Base-by-base conservation (phyloP, 2,113 vertebrate genomes). In the Oenanthe oenanthe region DNA sequence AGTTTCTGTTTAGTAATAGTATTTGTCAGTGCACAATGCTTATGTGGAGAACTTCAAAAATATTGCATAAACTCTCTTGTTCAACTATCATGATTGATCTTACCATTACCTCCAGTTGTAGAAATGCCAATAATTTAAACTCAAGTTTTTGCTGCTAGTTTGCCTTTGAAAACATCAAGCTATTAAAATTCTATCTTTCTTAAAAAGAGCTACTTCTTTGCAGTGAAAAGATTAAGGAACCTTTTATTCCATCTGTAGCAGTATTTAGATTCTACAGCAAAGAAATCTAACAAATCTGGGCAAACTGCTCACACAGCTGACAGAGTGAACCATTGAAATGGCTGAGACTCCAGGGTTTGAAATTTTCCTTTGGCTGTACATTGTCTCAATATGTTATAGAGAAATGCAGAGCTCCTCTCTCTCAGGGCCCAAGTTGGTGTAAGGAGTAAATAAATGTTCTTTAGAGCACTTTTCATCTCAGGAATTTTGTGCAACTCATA, bases 181-280 rank as follows among this genome's bases (percentile, higher is more conserved):
- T 68, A 79, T 73, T 68, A 26, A 25, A 82, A 57, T 76, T 89
- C 40, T 40, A 28, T 72, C 13, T 88, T 75, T 89, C 53, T 65
- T 80, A 77, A 93, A 75, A 68, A 76, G 14, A 65, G 26, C 21
- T 72, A 36, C 17, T 89, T 65, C 25, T 65, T 71, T 79, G 11
- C 61, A 78, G 20, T 65, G 53, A 85, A 87, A 74, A 87, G 50
- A 89, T 75, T 74, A 92, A 81, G 73, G 70, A 95, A 92, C 50
- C 8, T 87, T 17, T 60, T 93, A 67, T 40, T 84, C 47, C 61
- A 56, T 74, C 56, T 94, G 42, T 66, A 92, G 36, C 1, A n/a
- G 29, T 31, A n/a, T 54, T 31, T 70, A 70, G 36, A 92, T 88
- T 76, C 72, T n/a, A 25, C 15, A 60, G 68, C 38, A 78, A 81